phyloP scores from a whole-genome alignment of 2,888 invertebrate genomes.

The Choreutis nemorana region DNA sequence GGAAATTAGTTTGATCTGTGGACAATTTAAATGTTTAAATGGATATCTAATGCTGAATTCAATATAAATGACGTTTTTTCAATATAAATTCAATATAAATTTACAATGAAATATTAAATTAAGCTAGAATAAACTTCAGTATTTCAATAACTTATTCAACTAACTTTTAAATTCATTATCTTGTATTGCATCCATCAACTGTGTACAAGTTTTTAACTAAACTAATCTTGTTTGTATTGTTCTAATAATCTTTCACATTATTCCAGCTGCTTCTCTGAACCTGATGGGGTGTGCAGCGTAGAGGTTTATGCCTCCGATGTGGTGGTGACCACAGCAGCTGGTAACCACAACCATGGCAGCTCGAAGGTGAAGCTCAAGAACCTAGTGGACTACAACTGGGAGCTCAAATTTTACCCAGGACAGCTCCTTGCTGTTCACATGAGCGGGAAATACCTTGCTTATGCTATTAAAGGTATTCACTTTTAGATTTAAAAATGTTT shows the following conservation, averaged over 20 bases:
- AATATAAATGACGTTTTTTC: too few relatives aligned
- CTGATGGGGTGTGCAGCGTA: constrained; percentile 65
- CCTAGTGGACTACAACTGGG: constrained; percentile 94
- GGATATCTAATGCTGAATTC: too few relatives aligned
- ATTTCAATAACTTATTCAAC: too few relatives aligned
- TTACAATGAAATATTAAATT: too few relatives aligned
- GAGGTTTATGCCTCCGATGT: constrained; percentile 70
- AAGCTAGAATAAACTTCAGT: too few relatives aligned
- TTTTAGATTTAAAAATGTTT: background rate
- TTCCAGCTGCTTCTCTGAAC: constrained; percentile 65
- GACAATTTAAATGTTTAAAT: too few relatives aligned
- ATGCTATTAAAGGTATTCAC: constrained; percentile 84
- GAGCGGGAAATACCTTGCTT: constrained; percentile 86
- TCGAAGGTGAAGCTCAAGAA: constrained; percentile 91
- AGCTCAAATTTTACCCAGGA: constrained; percentile 85
- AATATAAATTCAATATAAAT: too few relatives aligned
- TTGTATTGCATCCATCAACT: background rate
- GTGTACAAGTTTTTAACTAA: background rate
- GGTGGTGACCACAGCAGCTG: constrained; percentile 73
- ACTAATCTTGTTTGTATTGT: background rate
- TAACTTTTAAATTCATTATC: too few relatives aligned
- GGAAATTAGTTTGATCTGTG: too few relatives aligned
- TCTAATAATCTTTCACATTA: background rate
- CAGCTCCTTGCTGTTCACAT: constrained; percentile 89
- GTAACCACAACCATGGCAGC: constrained; percentile 80